phyloP scores from a whole-genome alignment of 1,140 invertebrate genomes.

The Chymomyza costata region DNA sequence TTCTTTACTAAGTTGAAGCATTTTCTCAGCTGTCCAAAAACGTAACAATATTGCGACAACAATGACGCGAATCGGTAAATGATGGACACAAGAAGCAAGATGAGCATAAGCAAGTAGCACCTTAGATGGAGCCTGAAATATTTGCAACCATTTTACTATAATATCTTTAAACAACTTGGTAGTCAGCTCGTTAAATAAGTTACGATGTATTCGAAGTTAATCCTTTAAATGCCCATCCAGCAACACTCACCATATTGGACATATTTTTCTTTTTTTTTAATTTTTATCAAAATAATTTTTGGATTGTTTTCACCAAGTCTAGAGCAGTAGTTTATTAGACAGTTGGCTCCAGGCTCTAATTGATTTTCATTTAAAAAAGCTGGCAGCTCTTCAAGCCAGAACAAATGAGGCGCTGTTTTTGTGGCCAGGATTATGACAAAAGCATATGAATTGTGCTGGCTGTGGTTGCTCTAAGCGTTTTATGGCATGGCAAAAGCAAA shows the following conservation, averaged over 20 bases:
- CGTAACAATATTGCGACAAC: constrained; percentile 22
- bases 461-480: constrained; percentile 16
- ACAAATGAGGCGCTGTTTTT: constrained; percentile 4
- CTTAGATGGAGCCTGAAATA: constrained; percentile 14
- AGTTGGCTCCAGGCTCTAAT: constrained; percentile 3
- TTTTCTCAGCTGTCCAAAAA: constrained; percentile 30
- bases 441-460: constrained; percentile 1
- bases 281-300: no score
- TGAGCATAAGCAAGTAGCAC: constrained; percentile 40
- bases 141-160: constrained; percentile 30
- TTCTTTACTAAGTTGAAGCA: no score
- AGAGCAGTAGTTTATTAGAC: neutral
- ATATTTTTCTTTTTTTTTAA: no score
- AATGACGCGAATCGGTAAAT: constrained; percentile 42
- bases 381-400: constrained; percentile 11
- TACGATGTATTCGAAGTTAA: constrained; percentile 11
- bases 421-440: constrained; percentile 29
- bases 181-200: neutral
- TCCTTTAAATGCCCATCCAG: constrained; percentile 38
- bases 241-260: constrained; percentile 9
- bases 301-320: no score
- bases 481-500: constrained; percentile 18
- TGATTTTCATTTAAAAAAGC: constrained; percentile 11
- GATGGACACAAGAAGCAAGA: no score
- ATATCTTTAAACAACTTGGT: constrained; percentile 27